A percentile compares a stretch with the other conserved stretches of the same genome.
Evolutionary conservation across 1,140 invertebrate species (phyloP).

Genomic region (Anastrepha ludens): DNA sequence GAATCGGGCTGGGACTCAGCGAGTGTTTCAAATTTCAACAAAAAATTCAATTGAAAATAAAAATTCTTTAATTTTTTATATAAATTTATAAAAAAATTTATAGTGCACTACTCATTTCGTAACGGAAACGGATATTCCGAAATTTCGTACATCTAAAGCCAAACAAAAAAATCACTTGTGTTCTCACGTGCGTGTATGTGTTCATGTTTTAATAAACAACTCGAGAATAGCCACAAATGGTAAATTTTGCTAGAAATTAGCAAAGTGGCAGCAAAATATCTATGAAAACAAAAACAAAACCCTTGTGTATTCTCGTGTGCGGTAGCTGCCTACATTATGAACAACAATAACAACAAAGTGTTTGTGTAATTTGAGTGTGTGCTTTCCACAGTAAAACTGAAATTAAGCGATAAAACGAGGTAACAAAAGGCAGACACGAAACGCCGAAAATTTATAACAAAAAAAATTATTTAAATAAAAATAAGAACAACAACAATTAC

Average conservation of each 20-base stretch:
- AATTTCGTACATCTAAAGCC: neutral
- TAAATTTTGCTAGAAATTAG: slow-evolving; percentile 25
- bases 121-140: slow-evolving; percentile 32
- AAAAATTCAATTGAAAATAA: neutral
- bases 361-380: neutral
- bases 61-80: neutral
- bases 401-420: slow-evolving; percentile 31
- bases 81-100: neutral
- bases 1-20: slow-evolving; percentile 19
- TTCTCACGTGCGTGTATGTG: neutral
- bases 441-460: neutral
- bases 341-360: slow-evolving; percentile 7
- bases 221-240: neutral
- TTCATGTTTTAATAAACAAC: neutral
- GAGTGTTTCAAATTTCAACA: neutral
- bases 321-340: no score
- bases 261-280: neutral
- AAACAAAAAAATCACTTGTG: neutral
- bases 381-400: neutral
- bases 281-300: neutral
- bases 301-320: neutral
- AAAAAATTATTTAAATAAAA: neutral
- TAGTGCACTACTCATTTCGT: neutral
- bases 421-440: slow-evolving; percentile 2
- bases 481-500: slow-evolving; percentile 7